phyloP scores from a whole-genome alignment of 2,113 vertebrate species.

The Argyrosomus japonicus region DNA sequence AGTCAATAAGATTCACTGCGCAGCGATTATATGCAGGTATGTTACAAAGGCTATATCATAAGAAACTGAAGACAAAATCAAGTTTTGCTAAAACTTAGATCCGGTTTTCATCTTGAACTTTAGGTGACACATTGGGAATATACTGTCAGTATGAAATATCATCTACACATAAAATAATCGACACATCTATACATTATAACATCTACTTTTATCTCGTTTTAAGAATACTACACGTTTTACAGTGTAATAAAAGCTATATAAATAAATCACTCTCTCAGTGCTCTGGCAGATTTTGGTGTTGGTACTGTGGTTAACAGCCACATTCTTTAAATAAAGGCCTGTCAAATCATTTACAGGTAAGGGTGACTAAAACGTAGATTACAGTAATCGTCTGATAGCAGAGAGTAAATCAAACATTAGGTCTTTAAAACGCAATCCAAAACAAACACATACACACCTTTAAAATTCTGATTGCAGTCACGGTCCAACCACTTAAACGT shows the following conservation, averaged over 20 bases:
- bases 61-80: background rate
- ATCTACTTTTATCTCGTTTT: background rate
- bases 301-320: background rate
- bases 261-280: background rate
- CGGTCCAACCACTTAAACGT: background rate
- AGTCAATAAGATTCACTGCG: no score
- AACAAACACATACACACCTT: constrained; percentile 37
- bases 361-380: constrained; percentile 7
- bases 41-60: background rate
- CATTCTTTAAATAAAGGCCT: background rate
- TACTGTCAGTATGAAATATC: background rate
- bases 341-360: constrained; percentile 5
- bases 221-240: background rate
- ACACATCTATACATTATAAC: no score
- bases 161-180: no score
- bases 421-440: constrained; percentile 39
- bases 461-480: background rate
- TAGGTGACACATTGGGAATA: background rate
- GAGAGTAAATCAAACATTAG: constrained; percentile 15
- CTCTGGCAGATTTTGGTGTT: background rate
- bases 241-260: background rate
- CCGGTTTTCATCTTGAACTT: background rate
- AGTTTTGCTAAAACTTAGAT: no score
- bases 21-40: background rate
- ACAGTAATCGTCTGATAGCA: constrained; percentile 11